phyloP scores from a whole-genome alignment of 1,140 invertebrate genomes.

The Tetraneura akinire region DNA sequence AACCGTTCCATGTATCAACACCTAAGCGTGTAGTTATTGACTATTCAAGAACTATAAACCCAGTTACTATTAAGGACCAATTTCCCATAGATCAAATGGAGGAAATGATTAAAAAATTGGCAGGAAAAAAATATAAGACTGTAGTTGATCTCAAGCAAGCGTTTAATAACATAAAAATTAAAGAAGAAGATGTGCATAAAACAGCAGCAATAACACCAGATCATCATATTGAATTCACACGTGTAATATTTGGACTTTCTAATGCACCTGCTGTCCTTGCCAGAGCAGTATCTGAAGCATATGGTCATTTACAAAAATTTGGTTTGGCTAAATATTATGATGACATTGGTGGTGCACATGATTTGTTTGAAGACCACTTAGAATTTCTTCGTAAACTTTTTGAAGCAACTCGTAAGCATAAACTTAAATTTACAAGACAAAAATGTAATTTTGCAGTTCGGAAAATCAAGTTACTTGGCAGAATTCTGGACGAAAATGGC shows the following conservation, averaged over 20 bases:
- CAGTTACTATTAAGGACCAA: background rate
- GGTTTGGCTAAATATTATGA: conserved; percentile 20
- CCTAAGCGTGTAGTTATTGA: too few relatives aligned
- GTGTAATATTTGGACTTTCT: conserved; percentile 9
- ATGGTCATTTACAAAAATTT: background rate
- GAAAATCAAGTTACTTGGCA: background rate
- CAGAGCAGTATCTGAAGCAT: background rate
- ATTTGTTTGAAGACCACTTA: conserved; percentile 1
- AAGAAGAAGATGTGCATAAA: too few relatives aligned
- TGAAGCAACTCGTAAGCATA: conserved; percentile 18
- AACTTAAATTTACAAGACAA: background rate
- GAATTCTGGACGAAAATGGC: background rate
- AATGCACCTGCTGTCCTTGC: conserved; percentile 1
- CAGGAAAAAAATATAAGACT: too few relatives aligned
- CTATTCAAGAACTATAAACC: too few relatives aligned
- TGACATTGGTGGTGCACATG: background rate
- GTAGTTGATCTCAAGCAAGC: too few relatives aligned
- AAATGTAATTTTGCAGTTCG: conserved; percentile 1
- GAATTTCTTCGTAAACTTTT: background rate
- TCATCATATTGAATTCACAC: too few relatives aligned
- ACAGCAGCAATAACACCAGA: too few relatives aligned
- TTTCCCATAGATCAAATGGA: conserved; percentile 27
- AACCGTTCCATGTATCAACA: too few relatives aligned
- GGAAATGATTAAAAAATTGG: too few relatives aligned
- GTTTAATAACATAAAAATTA: too few relatives aligned